These are phyloP conservation scores for Pissodes strobi DNA, from an alignment of 1,140 invertebrate species.

Conservation along the genomic window DNA sequence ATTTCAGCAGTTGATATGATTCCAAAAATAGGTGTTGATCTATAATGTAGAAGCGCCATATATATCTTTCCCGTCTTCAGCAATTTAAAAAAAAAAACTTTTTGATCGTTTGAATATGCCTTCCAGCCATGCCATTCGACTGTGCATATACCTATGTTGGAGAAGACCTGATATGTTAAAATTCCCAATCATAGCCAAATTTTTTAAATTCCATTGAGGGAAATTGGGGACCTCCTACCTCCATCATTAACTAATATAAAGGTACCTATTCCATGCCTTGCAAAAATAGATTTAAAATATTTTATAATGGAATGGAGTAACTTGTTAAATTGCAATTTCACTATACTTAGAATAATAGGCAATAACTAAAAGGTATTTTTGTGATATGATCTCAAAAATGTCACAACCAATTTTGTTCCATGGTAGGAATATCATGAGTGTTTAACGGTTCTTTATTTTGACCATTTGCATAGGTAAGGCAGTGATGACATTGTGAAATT, in stretches of 20 bases:
- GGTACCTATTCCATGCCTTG: conserved; percentile 52
- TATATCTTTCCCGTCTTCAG: conserved; percentile 32
- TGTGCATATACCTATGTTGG: conserved; percentile 52
- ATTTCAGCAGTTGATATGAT: too few species aligned
- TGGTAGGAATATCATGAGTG: conserved; percentile 46
- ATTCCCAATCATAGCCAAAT: conserved; percentile 54
- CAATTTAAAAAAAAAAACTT: conserved; percentile 48
- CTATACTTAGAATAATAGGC: conserved; percentile 53
- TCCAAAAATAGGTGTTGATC: too few species aligned
- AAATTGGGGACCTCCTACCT: conserved; percentile 55
- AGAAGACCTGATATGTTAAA: conserved; percentile 52
- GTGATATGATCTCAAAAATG: conserved; percentile 47
- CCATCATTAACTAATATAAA: conserved; percentile 51
- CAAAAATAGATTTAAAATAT: conserved; percentile 43
- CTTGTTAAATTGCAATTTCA: conserved; percentile 35
- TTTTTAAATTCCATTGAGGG: conserved; percentile 49
- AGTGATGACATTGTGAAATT: conserved; percentile 54
- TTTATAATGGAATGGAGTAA: conserved; percentile 35
- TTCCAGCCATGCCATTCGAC: conserved; percentile 54
- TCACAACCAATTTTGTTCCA: conserved; percentile 49
- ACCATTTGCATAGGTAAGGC: conserved; percentile 47
- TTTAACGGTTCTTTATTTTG: conserved; percentile 44
- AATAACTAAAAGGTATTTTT: conserved; percentile 50
- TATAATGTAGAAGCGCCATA: conserved; percentile 6
- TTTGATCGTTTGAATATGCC: too few species aligned